A percentile compares a stretch with the other conserved stretches of the same genome.
These are phyloP conservation scores for Musca domestica DNA, from an alignment of 1,140 invertebrate species.

Conservation along the genomic window DNA sequence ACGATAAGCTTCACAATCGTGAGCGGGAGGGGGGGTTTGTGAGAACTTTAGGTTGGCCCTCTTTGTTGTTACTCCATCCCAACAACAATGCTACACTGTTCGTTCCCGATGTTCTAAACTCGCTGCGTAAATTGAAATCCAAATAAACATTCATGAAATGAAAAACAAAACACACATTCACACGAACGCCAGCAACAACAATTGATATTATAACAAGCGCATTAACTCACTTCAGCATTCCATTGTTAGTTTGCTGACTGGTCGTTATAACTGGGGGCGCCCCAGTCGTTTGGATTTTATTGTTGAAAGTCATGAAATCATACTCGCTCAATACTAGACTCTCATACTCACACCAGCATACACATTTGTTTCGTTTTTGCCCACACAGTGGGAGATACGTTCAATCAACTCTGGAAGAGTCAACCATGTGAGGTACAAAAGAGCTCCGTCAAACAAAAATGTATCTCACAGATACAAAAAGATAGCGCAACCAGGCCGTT, in stretches of 20 bases:
- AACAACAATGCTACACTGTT: no score
- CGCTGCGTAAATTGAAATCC: slow-evolving; percentile 17
- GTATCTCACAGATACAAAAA: slow-evolving; percentile 23
- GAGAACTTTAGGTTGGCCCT: no score
- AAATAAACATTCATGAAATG: slow-evolving; percentile 9
- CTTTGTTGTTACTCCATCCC: no score
- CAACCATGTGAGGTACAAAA: no score
- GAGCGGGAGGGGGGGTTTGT: no score
- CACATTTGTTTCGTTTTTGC: no score
- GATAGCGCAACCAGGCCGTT: slow-evolving; percentile 3
- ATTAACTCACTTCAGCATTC: slow-evolving; percentile 28
- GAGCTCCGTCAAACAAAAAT: slow-evolving; percentile 3
- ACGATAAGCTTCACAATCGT: no score
- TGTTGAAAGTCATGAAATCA: no score
- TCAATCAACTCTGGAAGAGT: no score
- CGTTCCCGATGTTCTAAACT: neutral
- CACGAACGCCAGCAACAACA: neutral
- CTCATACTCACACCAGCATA: no score
- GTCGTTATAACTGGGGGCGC: slow-evolving; percentile 19
- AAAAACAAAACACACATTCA: slow-evolving; percentile 2
- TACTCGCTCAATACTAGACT: no score
- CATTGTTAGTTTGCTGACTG: neutral
- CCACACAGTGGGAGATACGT: no score
- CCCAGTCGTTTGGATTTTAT: neutral
- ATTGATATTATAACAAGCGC: slow-evolving; percentile 25